Conservation (phyloP, 2,113 vertebrate genomes). For the Chaenocephalus aceratus region DNA sequence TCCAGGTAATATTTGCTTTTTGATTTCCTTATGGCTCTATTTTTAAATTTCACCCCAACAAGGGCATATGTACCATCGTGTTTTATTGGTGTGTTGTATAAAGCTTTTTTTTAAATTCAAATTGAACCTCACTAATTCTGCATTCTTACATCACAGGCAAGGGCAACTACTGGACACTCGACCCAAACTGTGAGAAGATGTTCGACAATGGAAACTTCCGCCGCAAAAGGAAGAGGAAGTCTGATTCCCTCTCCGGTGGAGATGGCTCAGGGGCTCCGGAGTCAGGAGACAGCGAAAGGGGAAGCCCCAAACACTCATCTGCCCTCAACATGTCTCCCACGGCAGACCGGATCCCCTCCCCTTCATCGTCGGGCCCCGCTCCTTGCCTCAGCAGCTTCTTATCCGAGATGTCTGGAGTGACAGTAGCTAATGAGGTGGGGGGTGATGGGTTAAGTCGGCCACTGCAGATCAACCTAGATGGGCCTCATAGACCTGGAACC, state of each 20-base stretch:
- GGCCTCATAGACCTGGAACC: constrained; percentile 85
- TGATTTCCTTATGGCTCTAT: not conserved
- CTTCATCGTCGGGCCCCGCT: constrained; percentile 76
- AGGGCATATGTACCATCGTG: not conserved
- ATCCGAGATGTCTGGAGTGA: constrained; percentile 93
- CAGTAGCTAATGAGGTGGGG: constrained; percentile 75
- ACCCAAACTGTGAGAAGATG: constrained; percentile 99
- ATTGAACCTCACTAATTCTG: not conserved
- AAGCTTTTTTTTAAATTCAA: not conserved
- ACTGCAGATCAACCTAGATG: constrained; percentile 87
- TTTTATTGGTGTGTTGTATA: not conserved
- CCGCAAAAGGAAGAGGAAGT: constrained; percentile 97
- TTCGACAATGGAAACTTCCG: constrained; percentile 99
- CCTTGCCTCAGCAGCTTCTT: constrained; percentile 93
- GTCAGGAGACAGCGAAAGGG: constrained; percentile 84
- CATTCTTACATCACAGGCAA: constrained; percentile 84
- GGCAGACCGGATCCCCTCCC: constrained; percentile 86
- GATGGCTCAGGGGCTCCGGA: constrained; percentile 81
- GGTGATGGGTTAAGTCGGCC: constrained; percentile 85
- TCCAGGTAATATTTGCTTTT: constrained; percentile 86
- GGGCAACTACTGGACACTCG: constrained; percentile 99
- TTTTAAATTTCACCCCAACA: not conserved
- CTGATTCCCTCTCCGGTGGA: constrained; percentile 82
- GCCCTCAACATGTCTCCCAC: constrained; percentile 83
- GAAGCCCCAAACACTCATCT: constrained; percentile 83